These are phyloP conservation scores for Xiphorhynchus erythropygius DNA, from an alignment of 2,797 vertebrate genomes.

Conservation along the genomic window DNA sequence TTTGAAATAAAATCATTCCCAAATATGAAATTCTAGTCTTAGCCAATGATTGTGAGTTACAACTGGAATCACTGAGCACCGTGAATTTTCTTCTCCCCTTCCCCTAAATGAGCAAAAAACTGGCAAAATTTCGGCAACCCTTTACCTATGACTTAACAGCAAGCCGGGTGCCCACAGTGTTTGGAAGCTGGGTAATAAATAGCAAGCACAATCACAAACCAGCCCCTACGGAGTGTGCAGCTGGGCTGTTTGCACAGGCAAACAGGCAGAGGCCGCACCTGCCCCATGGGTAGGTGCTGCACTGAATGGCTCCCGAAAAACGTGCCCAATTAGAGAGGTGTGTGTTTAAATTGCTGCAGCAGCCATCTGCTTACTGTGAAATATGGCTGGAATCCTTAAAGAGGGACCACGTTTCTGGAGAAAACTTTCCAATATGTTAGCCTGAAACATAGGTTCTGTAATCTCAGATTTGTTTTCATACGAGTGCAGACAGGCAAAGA, in stretches of 20 bases:
- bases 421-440: slow-evolving; percentile 38
- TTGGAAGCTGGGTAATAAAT: slow-evolving; percentile 10
- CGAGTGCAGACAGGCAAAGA: slow-evolving; percentile 1
- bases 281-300: not conserved
- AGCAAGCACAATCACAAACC: not conserved
- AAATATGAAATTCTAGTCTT: not conserved
- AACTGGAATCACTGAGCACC: not conserved
- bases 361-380: slow-evolving; percentile 28
- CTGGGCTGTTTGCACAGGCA: not conserved
- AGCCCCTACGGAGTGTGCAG: not conserved
- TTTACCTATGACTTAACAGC: not conserved
- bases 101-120: not conserved
- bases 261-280: not conserved
- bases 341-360: slow-evolving; percentile 45
- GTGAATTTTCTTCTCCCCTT: not conserved
- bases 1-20: slow-evolving; percentile 8
- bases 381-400: slow-evolving; percentile 73
- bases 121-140: not conserved
- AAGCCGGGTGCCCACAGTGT: not conserved
- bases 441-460: not conserved
- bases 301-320: not conserved
- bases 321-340: not conserved
- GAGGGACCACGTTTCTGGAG: slow-evolving; percentile 65
- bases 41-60: not conserved
- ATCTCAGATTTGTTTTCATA: not conserved